These are phyloP conservation scores for Luscinia luscinia DNA, from an alignment of 2,797 vertebrate genomes.

Conservation along the genomic window DNA sequence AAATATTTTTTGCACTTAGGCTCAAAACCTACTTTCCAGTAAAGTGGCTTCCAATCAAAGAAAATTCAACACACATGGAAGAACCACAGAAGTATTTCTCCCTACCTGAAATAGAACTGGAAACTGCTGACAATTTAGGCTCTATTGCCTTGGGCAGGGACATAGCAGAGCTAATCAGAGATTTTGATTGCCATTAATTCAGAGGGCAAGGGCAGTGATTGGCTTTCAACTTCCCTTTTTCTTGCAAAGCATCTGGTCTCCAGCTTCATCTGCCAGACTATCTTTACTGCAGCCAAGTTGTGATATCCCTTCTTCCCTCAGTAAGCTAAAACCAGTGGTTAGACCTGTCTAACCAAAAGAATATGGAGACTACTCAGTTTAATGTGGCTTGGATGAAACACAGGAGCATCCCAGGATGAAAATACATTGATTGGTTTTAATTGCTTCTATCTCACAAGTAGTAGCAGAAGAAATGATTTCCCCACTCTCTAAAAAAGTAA, in stretches of 20 bases:
- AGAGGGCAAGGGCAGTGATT: not conserved
- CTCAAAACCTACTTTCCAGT: conserved; percentile 24
- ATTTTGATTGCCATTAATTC: not conserved
- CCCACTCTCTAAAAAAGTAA: not conserved
- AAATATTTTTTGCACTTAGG: not conserved
- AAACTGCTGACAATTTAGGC: not conserved
- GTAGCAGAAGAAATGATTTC: not conserved
- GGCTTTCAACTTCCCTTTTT: not conserved
- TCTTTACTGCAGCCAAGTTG: not conserved
- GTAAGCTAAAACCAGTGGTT: not conserved
- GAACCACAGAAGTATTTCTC: not conserved
- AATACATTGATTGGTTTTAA: not conserved
- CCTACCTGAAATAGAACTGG: not conserved
- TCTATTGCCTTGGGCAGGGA: not conserved
- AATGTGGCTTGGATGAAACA: not conserved
- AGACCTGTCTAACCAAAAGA: not conserved
- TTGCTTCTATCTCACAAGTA: not conserved
- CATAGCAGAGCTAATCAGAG: not conserved
- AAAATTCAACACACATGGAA: not conserved
- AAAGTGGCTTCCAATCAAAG: conserved; percentile 13
- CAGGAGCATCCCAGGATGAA: not conserved
- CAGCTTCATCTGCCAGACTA: not conserved
- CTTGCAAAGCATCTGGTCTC: not conserved
- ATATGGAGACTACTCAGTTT: not conserved
- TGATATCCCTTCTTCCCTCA: not conserved